phyloP scores from a whole-genome alignment of 2,888 invertebrate species.

The Dasypolia templi region DNA sequence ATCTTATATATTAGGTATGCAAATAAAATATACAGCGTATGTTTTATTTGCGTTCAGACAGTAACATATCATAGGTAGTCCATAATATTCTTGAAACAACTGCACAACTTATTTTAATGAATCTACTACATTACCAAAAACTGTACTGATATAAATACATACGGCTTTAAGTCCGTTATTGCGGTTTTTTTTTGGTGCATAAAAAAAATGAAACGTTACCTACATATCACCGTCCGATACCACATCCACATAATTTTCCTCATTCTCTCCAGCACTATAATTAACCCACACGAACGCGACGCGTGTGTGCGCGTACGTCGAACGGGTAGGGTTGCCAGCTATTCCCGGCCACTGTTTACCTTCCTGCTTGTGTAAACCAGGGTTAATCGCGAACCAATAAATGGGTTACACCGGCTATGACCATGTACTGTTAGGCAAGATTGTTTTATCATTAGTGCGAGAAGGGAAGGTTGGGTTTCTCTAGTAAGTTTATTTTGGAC shows the following conservation, averaged over 20 bases:
- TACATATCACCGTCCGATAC: constrained; percentile 19
- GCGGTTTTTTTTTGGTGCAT: neutral
- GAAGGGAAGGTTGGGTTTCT: constrained; percentile 34
- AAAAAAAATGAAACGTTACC: neutral
- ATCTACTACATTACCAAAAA: neutral
- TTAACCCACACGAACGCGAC: constrained; percentile 55
- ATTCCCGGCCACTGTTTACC: constrained; percentile 78
- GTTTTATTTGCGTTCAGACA: neutral
- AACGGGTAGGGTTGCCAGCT: constrained; percentile 79
- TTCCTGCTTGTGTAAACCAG: constrained; percentile 80
- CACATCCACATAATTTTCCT: constrained; percentile 52
- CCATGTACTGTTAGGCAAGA: constrained; percentile 62
- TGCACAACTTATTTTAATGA: neutral
- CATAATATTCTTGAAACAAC: neutral
- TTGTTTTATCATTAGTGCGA: constrained; percentile 43
- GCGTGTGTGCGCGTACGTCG: constrained; percentile 46
- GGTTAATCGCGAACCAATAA: constrained; percentile 68
- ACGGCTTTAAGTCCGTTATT: no score
- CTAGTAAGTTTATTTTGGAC: constrained; percentile 40
- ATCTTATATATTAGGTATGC: neutral
- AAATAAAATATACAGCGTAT: no score
- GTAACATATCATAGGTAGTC: no score
- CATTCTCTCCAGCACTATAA: constrained; percentile 49
- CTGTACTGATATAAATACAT: neutral
- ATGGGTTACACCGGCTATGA: constrained; percentile 71